Evolutionary conservation across 2,797 vertebrate genomes (phyloP), one percentile per base, ranked within the genome.

Genomic region (Myripristis jacobus): DNA sequence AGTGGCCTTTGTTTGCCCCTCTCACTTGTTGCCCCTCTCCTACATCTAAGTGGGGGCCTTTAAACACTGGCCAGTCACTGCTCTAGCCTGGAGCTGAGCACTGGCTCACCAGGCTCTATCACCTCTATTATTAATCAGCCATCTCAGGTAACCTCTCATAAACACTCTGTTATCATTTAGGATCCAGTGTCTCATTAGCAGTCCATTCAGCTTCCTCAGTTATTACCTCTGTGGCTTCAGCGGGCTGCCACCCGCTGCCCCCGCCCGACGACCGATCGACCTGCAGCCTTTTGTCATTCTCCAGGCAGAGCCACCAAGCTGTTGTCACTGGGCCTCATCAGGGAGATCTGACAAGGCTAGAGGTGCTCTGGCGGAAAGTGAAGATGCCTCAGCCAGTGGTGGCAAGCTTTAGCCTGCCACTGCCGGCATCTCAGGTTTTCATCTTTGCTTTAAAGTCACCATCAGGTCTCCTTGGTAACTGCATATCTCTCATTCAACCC

Each of bases 151-250:
- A 84, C 88, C 84, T 78, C 86, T 80, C 87, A 87, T 92, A 92
- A 93, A 91, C 88, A 86, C 81, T 77, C 81, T 79, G 84, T 90
- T 92, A 89, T 92, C 88, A 79, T 92, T 91, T 89, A 76, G 89
- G 88, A 90, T 94, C 93, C 85, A 50, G 22, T 93, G 89, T 91
- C 92, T 90, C 90, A 91, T 93, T 94, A 93, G 82, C 44, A 69
- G 61, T 10, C 82, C 58, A 61, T 85, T 89, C 81, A 83, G 83
- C 75, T 44, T 65, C 79, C 84, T 89, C 70, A 67, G 61, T 86
- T 87, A 89, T 82, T 88, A 86, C 74, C 66, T 73, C 73, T 65
- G 83, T 76, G 77, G 87, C 71, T 65, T 72, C 53, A 63, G 50
- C 38, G 24, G 58, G 13, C 67, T 24, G 13, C 59, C 47, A 13